Evolutionary conservation across 2,113 vertebrate genomes (phyloP).

Genomic region (Psilopogon haemacephalus): DNA sequence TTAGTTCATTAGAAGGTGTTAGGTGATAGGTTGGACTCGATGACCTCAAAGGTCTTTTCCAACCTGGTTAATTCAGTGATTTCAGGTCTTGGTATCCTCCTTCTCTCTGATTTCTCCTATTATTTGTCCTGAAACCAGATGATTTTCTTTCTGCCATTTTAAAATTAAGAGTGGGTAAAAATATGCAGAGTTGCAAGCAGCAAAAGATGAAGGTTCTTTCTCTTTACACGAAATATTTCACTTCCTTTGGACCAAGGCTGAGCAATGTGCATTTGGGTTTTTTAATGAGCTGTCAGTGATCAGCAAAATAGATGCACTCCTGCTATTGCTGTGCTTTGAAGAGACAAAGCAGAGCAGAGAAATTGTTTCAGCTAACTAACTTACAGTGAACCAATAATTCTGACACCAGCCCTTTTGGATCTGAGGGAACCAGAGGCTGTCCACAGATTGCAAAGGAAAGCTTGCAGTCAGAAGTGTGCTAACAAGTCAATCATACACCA

Average conservation of each 20-base stretch:
- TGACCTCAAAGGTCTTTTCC: too few species aligned
- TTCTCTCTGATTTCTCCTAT: background rate
- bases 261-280: background rate
- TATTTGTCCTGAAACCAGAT: background rate
- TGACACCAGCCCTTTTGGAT: background rate
- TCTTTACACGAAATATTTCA: slow-evolving; percentile 9
- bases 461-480: background rate
- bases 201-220: background rate
- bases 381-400: background rate
- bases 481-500: background rate
- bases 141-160: background rate
- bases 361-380: background rate
- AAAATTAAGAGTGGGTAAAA: slow-evolving; percentile 3
- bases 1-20: too few species aligned
- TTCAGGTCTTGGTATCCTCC: background rate
- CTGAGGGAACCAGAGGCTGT: background rate
- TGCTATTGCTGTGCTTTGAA: slow-evolving; percentile 22
- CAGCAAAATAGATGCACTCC: slow-evolving; percentile 56
- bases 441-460: background rate
- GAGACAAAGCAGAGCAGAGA: slow-evolving; percentile 12
- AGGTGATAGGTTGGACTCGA: too few species aligned
- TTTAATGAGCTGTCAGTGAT: slow-evolving; percentile 15
- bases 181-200: slow-evolving; percentile 5
- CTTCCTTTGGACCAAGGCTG: slow-evolving; percentile 31
- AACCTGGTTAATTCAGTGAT: too few species aligned